Evolutionary conservation across 2,113 vertebrate species (phyloP), one percentile per base, ranked within the genome.

Genomic region (Bufo bufo): DNA sequence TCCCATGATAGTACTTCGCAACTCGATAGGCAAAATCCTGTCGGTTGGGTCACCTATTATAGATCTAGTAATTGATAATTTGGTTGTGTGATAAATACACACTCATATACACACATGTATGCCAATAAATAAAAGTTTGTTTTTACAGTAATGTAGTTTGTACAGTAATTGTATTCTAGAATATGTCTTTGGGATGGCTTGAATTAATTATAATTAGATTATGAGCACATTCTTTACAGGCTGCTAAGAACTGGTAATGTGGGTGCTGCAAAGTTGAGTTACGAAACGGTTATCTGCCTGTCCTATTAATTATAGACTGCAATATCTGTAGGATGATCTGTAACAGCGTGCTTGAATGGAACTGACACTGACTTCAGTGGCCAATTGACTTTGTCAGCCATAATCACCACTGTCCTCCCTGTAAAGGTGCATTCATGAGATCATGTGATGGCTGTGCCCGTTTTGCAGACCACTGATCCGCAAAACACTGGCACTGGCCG

Each of bases 301-400:
- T 20, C 4, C 19, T 17, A 13, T 54, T 84, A 6, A 56, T 56
- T 72, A 16, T 54, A 3, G 13, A 49, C 49, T 10, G 58, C 4
- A 74, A 75, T 47, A 75, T 47, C 19, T 85, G 58, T 3, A 61
- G 10, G 58, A 75, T 89, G 82, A 87, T 90, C 90, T 50, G 49
- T 63, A 49, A 58, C 84, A 3, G 89, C 69, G 12, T 91, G 90
- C 74, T 81, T 87, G 71, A 91, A 93, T 90, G 69, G 58, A 52
- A 92, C 90, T 0, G 77, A 79, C 66, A 77, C 43, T 72, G 85
- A 85, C 63, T 56, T 74, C 50, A 82, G 77, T 0, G 16, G 2
- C 66, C 85, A 63, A 0, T 89, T 84, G n/a, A 87, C 16, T 43
- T 61, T 93, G 58, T 81, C 90, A 23, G 75, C 90, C 0, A 56